A percentile compares a stretch with the other conserved stretches of the same genome.
Conservation (phyloP, 2,113 vertebrate species). For the Astur gentilis region DNA sequence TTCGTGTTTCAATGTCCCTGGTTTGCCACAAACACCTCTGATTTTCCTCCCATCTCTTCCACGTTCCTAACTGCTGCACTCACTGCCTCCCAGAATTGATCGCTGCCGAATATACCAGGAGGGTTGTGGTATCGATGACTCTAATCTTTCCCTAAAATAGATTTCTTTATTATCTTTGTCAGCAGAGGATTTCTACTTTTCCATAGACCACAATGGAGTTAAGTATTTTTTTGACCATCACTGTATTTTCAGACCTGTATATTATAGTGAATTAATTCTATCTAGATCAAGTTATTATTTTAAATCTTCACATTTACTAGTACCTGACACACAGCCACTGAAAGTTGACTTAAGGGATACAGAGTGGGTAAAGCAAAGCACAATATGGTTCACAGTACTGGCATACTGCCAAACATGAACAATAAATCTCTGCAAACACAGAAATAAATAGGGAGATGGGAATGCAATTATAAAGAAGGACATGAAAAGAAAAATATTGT, state of each 20-base stretch:
- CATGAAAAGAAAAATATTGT: conserved; percentile 25
- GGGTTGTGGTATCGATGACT: neutral
- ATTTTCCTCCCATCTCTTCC: neutral
- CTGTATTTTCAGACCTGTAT: neutral
- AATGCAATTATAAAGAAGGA: conserved; percentile 30
- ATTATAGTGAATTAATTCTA: neutral
- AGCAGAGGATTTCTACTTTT: neutral
- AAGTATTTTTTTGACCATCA: neutral
- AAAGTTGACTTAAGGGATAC: neutral
- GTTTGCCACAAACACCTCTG: neutral
- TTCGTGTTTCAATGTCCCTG: neutral
- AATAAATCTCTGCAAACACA: conserved; percentile 54
- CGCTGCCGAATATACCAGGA: neutral
- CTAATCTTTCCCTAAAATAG: neutral
- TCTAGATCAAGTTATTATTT: neutral
- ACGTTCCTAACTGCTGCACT: neutral
- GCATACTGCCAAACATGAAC: conserved; percentile 35
- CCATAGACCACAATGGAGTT: neutral
- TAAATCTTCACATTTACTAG: neutral
- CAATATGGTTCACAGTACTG: neutral
- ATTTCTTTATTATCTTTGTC: neutral
- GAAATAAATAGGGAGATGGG: conserved; percentile 26
- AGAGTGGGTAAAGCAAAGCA: neutral
- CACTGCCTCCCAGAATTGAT: neutral
- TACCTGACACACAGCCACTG: neutral